Evolutionary conservation across 2,113 vertebrate genomes (phyloP).

Genomic region (Penelope pileata): DNA sequence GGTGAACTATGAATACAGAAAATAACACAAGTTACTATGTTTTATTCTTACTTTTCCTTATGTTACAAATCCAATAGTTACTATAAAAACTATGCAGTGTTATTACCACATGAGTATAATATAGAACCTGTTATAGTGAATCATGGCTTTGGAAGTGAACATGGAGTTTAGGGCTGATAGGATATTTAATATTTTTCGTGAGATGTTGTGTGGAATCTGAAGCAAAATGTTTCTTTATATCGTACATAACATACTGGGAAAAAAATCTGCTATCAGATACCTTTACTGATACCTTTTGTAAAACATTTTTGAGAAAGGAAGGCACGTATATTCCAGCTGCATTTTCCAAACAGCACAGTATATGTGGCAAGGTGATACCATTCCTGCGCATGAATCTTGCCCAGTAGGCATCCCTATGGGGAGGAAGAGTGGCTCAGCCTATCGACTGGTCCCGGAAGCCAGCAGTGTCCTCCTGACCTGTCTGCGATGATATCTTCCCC

Average conservation of each 20-base stretch:
- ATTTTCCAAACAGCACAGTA: neutral
- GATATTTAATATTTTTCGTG: neutral
- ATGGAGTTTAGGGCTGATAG: neutral
- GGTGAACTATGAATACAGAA: neutral
- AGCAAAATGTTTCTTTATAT: neutral
- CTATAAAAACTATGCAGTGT: neutral
- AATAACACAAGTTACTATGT: neutral
- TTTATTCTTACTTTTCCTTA: neutral
- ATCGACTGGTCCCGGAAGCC: no score
- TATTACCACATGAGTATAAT: neutral
- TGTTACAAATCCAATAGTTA: neutral
- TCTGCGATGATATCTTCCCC: no score
- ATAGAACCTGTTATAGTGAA: neutral
- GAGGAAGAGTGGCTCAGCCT: no score
- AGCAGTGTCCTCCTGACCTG: no score
- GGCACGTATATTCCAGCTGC: neutral
- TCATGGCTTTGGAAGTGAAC: neutral
- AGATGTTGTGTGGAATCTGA: neutral
- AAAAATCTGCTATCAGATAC: neutral
- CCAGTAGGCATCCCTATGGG: no score
- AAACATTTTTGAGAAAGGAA: neutral
- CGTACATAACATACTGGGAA: neutral
- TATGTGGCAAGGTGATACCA: neutral
- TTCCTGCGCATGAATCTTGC: neutral
- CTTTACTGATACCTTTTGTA: neutral